Base-by-base conservation (phyloP, 1,140 invertebrate genomes). In the Rhizoglyphus robini region DNA sequence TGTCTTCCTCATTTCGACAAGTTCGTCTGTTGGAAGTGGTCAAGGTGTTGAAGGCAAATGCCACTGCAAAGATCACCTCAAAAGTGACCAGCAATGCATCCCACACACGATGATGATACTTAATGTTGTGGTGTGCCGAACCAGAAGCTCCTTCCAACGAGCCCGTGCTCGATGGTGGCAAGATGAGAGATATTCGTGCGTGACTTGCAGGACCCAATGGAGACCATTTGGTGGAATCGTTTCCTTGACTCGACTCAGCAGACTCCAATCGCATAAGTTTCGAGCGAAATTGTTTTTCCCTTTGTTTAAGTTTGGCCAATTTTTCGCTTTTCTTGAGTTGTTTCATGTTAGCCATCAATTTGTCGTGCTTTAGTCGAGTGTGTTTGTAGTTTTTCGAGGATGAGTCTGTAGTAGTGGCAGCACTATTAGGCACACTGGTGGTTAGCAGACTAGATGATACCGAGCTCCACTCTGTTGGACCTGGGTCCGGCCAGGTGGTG, bases 41-140 rank as follows among this genome's bases (percentile, higher is more conserved):
- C 51, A 54, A 32, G 8, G 51, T 54, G 29, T 60, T 60, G 30
- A 60, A 60, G n/a, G 58, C 58, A 60, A 60, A 60, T 34, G 58
- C 58, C 23, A 60, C 58, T 15, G 58, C 58, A 46, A 60, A 60
- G 15, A 60, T 60, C 3, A 60, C 58, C 27, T 60, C 32, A 34
- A 60, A 60, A 11, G 58, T 60, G 15, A 34, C 32, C 27, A 60
- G 15, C n/a, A 60, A 46, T 46, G 58, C 58, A 34, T 60, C 58
- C 58, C 58, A 60, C n/a, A 60, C 58, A 38, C 58, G 58, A 46
- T 60, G 58, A 46, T 60, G 58, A 46, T 60, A 60, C 29, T 60
- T 60, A 27, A 60, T 38, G 29, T 60, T 15, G 29, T 60, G 15
- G n/a, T 8, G 18, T 31, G 30, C 13, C 4, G 5, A 34, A 38